Evolutionary conservation across 2,888 invertebrate genomes (phyloP).

Genomic region (Diplolepis rosae): DNA sequence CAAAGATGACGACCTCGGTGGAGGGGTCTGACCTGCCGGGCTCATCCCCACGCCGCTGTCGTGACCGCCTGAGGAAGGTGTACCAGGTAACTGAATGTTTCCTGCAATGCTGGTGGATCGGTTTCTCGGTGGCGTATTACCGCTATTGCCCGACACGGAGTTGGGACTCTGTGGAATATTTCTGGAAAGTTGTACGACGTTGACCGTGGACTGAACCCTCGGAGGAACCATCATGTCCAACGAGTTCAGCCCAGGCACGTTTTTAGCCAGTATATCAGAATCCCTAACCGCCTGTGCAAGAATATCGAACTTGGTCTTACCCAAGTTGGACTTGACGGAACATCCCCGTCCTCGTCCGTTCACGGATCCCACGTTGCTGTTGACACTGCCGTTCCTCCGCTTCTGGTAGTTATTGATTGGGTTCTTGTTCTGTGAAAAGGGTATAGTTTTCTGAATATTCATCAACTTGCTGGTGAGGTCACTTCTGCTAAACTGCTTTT

Average conservation of each 20-base stretch:
- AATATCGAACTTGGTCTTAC: constrained; percentile 64
- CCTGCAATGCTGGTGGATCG: constrained; percentile 64
- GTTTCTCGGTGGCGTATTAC: constrained; percentile 67
- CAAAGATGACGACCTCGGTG: constrained; percentile 62
- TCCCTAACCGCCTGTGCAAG: constrained; percentile 65
- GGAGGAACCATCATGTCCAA: constrained; percentile 78
- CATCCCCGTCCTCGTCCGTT: background rate
- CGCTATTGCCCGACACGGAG: constrained; percentile 65
- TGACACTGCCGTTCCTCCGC: constrained; percentile 53
- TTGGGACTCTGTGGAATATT: constrained; percentile 70
- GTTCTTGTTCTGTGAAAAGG: constrained; percentile 62
- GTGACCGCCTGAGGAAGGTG: constrained; percentile 70
- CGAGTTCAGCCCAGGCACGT: constrained; percentile 77
- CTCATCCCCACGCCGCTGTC: constrained; percentile 72
- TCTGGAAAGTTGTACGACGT: constrained; percentile 78
- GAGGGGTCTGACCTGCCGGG: constrained; percentile 70
- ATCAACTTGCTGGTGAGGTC: constrained; percentile 66
- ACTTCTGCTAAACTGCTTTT: constrained; percentile 62
- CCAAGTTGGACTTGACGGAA: constrained; percentile 43
- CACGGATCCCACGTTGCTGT: constrained; percentile 36
- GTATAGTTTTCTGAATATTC: constrained; percentile 67
- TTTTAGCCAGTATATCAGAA: constrained; percentile 73
- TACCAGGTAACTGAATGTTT: constrained; percentile 67
- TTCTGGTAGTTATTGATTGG: constrained; percentile 61
- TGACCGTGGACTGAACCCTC: constrained; percentile 74